Evolutionary conservation across 2,888 invertebrate genomes (phyloP), one percentile per base, ranked within the genome.

Genomic region (Cybosia mesomella): DNA sequence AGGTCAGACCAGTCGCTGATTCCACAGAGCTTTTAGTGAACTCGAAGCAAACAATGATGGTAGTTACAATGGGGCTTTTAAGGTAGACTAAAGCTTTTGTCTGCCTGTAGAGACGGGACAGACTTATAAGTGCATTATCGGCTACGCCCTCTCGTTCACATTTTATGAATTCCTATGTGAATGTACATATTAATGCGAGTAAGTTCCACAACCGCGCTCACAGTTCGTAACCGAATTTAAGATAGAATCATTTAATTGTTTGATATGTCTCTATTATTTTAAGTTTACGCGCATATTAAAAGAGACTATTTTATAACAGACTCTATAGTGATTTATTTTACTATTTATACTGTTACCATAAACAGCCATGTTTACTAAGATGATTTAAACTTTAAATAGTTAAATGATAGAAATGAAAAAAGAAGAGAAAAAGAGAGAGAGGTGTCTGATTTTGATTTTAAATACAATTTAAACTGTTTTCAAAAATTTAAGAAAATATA

Each of bases 41-140:
- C 87, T 86, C 80, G 80, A 79, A 79, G 85, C 87, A 89, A 89
- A 91, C 91, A 91, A 91, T 89, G 89, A 87, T 85, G 83, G 82
- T 82, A 72, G 72, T 71, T 80, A 92, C 92, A 92, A 92, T 89
- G 74, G 89, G 73, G 91, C 91, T 92, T 91, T 92, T 89, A 92
- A 72, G 85, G 87, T 87, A 86, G 81, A 85, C 87, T 83, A 85
- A 78, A 73, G 86, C 89, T 86, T 91, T 93, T 92, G 92, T 93
- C 85, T 87, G 85, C 73, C 76, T 74, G 66, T 67, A 71, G 73
- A 72, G 75, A 79, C 66, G 79, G 78, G 74, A 78, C 75, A 79
- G 81, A 78, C 80, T 84, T 85, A 74, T 84, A 84, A 85, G 83
- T 85, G 87, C 85, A 87, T 90, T 88, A 89, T 86, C 75, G 83